These are phyloP conservation scores for Brachionichthys hirsutus DNA, from an alignment of 2,113 vertebrate genomes.

Conservation along the genomic window DNA sequence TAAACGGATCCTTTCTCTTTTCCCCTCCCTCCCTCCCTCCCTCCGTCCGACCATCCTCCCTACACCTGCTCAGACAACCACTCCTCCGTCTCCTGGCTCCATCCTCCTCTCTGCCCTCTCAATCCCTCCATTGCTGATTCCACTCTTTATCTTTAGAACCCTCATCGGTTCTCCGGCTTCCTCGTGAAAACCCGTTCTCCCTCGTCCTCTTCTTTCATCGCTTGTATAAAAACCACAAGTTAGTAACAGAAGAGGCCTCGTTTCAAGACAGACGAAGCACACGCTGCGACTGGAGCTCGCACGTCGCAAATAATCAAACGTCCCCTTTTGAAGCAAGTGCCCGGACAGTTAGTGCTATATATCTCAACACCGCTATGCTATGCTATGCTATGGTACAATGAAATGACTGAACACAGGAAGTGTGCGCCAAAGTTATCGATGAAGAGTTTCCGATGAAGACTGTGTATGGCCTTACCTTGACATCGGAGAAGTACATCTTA, in stretches of 20 bases:
- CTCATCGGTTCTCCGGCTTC: slow-evolving; percentile 49
- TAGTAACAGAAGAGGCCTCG: slow-evolving; percentile 17
- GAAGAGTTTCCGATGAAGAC: background rate
- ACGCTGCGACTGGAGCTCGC: too few relatives aligned
- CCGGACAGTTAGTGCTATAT: background rate
- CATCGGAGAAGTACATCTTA: slow-evolving; percentile 98
- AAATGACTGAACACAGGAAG: background rate
- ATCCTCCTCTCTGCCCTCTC: slow-evolving; percentile 57
- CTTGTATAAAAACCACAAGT: slow-evolving; percentile 67
- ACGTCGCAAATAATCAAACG: slow-evolving; percentile 15
- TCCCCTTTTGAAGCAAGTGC: slow-evolving; percentile 29
- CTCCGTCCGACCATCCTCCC: slow-evolving; percentile 44
- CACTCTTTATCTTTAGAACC: slow-evolving; percentile 57
- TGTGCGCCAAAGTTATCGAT: background rate
- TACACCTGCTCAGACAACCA: slow-evolving; percentile 67
- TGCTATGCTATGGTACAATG: too few relatives aligned
- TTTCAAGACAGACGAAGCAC: slow-evolving; percentile 7
- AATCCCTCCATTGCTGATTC: slow-evolving; percentile 57
- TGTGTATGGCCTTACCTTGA: slow-evolving; percentile 86
- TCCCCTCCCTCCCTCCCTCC: slow-evolving; percentile 52
- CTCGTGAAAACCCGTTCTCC: slow-evolving; percentile 50
- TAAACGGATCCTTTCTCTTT: slow-evolving; percentile 17
- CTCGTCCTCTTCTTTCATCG: slow-evolving; percentile 66
- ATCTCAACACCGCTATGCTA: too few relatives aligned
- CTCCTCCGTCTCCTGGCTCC: slow-evolving; percentile 57